Evolutionary conservation across 2,888 invertebrate genomes (phyloP).

Genomic region (Dichetophora obliterata): DNA sequence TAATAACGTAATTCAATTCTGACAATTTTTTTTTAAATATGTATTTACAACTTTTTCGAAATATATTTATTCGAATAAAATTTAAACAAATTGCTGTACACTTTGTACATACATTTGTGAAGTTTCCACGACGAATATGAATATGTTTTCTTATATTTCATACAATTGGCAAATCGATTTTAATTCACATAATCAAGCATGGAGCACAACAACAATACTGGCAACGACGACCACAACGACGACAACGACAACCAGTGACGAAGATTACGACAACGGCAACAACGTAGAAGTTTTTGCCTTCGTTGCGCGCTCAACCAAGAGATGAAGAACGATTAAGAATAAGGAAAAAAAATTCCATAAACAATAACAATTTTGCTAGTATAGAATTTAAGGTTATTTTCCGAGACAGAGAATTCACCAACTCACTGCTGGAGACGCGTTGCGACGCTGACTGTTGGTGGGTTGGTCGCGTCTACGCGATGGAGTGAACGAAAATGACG

Average conservation of each 20-base stretch:
- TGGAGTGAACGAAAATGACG: slow-evolving; percentile 7
- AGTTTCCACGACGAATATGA: slow-evolving; percentile 5
- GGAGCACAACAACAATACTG: slow-evolving; percentile 47
- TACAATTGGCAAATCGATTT: slow-evolving; percentile 31
- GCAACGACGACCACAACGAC: slow-evolving; percentile 46
- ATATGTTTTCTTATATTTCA: background rate
- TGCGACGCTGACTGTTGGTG: background rate
- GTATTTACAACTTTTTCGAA: background rate
- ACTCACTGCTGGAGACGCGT: background rate
- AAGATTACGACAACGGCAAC: slow-evolving; percentile 3
- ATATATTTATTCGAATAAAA: slow-evolving; percentile 1
- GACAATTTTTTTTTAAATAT: background rate
- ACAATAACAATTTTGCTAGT: background rate
- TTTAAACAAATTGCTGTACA: background rate
- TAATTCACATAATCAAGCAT: slow-evolving; percentile 24
- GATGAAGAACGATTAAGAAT: background rate
- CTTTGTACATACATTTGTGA: background rate
- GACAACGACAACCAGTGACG: slow-evolving; percentile 26
- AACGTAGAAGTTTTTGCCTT: slow-evolving; percentile 36
- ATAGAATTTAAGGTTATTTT: background rate
- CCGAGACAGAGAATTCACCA: slow-evolving; percentile 1
- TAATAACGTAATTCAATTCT: slow-evolving; percentile 3
- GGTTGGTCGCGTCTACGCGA: background rate
- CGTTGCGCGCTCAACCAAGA: slow-evolving; percentile 40
- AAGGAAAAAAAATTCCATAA: background rate